A percentile compares a stretch with the other conserved stretches of the same genome.
These are phyloP conservation scores for Bombus fervidus DNA, from an alignment of 1,140 invertebrate genomes.

Conservation along the genomic window DNA sequence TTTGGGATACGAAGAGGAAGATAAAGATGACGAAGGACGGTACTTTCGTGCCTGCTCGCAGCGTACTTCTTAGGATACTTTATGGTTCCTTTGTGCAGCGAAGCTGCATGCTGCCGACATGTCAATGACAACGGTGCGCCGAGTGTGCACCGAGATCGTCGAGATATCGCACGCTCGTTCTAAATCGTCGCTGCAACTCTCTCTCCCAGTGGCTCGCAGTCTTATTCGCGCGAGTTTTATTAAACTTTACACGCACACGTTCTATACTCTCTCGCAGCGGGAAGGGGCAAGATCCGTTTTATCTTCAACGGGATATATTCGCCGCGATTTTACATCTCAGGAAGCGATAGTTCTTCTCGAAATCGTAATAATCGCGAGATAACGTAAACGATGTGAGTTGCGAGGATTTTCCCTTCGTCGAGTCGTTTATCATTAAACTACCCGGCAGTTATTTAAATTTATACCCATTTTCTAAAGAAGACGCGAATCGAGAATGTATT, in stretches of 20 bases:
- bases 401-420: too few relatives aligned
- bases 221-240: constrained; percentile 29
- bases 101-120: constrained; percentile 54
- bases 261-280: background rate
- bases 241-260: background rate
- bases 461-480: too few relatives aligned
- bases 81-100: constrained; percentile 66
- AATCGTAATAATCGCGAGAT: constrained; percentile 4
- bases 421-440: background rate
- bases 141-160: constrained; percentile 49
- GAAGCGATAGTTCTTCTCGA: background rate
- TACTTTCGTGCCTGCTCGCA: constrained; percentile 62
- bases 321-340: background rate
- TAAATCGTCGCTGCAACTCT: constrained; percentile 33
- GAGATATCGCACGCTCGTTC: constrained; percentile 51
- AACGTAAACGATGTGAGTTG: background rate
- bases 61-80: constrained; percentile 64
- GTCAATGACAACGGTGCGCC: constrained; percentile 53
- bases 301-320: background rate
- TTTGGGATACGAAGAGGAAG: constrained; percentile 34
- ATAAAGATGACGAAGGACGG: constrained; percentile 60
- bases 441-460: background rate
- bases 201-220: background rate
- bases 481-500: too few relatives aligned
- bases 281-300: background rate